Base-by-base conservation (phyloP, 2,888 invertebrate genomes). In the Heliothis peltigera region DNA sequence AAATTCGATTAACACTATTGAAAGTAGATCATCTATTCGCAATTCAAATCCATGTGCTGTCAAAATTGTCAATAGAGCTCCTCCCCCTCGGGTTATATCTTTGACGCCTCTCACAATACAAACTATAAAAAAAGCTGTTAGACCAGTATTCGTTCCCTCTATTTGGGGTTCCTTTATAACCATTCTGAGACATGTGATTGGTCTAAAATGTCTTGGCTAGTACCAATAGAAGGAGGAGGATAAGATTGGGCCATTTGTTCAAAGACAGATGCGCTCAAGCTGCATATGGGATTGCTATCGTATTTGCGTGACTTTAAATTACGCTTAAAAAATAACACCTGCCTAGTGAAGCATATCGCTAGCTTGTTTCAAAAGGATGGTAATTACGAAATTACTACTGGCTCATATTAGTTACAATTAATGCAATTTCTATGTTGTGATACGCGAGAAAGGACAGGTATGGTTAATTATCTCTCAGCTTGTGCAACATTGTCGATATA, bases 181-280 rank as follows among this genome's bases (percentile, higher is more conserved):
- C 64, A 61, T 70, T 68, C 67, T 58, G 75, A 81, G 80, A 68
- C 80, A 39, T 80, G 79, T 79, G 75, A 93, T 93, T 93, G 93
- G 93, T 85, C 70, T 64, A 81, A 81, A 83, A 58, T 66, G 59
- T 62, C 67, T 66, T 68, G 62, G 64, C 69, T 53, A 59, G 83
- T 85, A 77, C 93, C 92, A 92, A 92, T 93, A 70, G 83, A 79
- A 80, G 56, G 64, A 70, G 58, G 55, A 67, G 84, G 92, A 92
- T 92, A 91, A 89, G 84, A 81, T 82, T 85, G 75, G 74, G 83
- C 83, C 84, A 81, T 80, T 77, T 76, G 62, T 74, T 68, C 74
- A 81, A 78, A 81, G 88, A 86, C 91, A 92, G 91, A 91, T 92
- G 91, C 87, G 87, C 63, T 80, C 83, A 89, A 89, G 87, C 85